Evolutionary conservation across 2,113 vertebrate genomes (phyloP).

Genomic region (Phrynosoma blainvillii): DNA sequence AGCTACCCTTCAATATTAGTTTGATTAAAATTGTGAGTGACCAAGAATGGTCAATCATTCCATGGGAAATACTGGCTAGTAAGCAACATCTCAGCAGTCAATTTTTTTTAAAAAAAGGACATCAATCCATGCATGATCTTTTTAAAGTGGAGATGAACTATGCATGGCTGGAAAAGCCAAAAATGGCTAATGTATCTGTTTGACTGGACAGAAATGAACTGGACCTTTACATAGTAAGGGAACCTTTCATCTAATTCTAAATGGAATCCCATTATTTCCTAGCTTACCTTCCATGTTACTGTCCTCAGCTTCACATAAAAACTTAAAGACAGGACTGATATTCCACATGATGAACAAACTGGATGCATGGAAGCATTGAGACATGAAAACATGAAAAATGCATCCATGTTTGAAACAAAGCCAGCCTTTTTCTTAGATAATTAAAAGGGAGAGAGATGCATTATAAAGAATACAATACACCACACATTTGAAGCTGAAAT

Average conservation of each 20-base stretch:
- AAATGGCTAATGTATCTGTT: constrained; percentile 11
- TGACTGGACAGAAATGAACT: constrained; percentile 49
- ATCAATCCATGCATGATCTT: neutral
- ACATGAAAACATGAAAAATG: constrained; percentile 79
- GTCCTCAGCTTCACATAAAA: constrained; percentile 78
- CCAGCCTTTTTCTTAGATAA: constrained; percentile 69
- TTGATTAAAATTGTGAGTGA: constrained; percentile 16
- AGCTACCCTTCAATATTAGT: neutral
- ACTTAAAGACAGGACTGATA: constrained; percentile 83
- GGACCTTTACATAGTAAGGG: constrained; percentile 43
- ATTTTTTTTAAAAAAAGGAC: neutral
- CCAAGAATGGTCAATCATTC: constrained; percentile 20
- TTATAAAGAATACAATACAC: constrained; percentile 50
- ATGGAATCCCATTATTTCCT: constrained; percentile 53
- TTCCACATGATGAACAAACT: constrained; percentile 80
- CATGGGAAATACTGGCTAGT: neutral
- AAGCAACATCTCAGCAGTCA: neutral
- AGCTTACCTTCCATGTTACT: constrained; percentile 80
- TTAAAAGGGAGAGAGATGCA: constrained; percentile 70
- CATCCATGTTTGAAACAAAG: constrained; percentile 75
- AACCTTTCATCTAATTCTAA: constrained; percentile 56
- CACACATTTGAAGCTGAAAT: constrained; percentile 65
- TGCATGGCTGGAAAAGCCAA: neutral
- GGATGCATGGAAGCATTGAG: constrained; percentile 78
- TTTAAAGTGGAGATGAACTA: constrained; percentile 12